A percentile compares a stretch with the other conserved stretches of the same genome.
These are phyloP conservation scores for Trichonephila clavata DNA, from an alignment of 1,140 invertebrate species.

Conservation along the genomic window DNA sequence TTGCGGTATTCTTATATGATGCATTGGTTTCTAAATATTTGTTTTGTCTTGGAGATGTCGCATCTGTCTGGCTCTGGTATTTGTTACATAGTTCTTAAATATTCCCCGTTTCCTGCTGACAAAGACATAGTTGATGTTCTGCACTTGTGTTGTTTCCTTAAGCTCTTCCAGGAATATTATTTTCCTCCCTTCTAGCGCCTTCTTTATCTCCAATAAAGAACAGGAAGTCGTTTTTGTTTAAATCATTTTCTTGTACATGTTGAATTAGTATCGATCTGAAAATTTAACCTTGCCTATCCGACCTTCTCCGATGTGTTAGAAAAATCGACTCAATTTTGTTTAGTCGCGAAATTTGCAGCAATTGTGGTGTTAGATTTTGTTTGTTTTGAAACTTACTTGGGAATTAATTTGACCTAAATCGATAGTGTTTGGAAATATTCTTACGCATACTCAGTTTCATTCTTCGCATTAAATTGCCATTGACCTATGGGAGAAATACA, in stretches of 20 bases:
- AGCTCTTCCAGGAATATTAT: not conserved
- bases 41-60: not conserved
- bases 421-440: not conserved
- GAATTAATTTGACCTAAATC: not conserved
- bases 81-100: not conserved
- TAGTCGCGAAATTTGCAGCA: too few species aligned
- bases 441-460: too few species aligned
- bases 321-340: not conserved
- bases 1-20: not conserved
- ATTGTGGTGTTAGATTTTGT: too few species aligned
- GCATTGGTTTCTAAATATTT: not conserved
- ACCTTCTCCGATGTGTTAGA: not conserved
- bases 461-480: too few species aligned
- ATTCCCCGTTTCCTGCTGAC: not conserved
- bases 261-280: slow-evolving; percentile 18
- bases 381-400: too few species aligned
- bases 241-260: slow-evolving; percentile 25
- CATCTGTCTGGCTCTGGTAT: not conserved
- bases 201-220: not conserved
- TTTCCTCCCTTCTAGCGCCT: not conserved
- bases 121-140: not conserved
- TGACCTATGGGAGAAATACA: too few species aligned
- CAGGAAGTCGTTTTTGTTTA: slow-evolving; percentile 9
- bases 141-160: slow-evolving; percentile 12
- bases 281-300: not conserved